These are phyloP conservation scores for Drosophila infuscata DNA, from an alignment of 2,888 invertebrate genomes.

Conservation along the genomic window DNA sequence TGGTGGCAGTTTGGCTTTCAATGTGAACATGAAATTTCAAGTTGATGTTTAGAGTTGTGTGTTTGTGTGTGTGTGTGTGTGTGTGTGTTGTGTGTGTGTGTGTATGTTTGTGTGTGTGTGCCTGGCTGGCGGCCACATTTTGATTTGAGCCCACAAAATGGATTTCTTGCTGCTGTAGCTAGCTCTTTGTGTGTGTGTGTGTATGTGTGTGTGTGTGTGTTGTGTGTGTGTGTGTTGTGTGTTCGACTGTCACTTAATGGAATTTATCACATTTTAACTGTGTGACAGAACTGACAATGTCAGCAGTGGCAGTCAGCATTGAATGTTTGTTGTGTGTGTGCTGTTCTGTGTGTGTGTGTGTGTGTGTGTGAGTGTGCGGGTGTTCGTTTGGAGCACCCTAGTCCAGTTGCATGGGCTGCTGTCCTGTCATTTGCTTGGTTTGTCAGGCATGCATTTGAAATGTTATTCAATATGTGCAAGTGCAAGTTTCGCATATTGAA, in stretches of 20 bases:
- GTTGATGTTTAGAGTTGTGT: conserved; percentile 67
- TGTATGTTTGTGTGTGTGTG: conserved; percentile 9
- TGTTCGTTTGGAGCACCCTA: conserved; percentile 25
- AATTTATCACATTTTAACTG: conserved; percentile 79
- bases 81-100: conserved; percentile 7
- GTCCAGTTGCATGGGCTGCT: conserved; percentile 40
- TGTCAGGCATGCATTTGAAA: conserved; percentile 71
- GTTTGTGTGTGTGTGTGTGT: conserved; percentile 5
- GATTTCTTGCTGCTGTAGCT: conserved; percentile 64
- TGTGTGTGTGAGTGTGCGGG: neutral
- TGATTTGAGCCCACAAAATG: conserved; percentile 75
- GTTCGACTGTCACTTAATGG: conserved; percentile 74
- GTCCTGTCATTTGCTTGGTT: conserved; percentile 59
- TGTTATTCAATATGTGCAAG: conserved; percentile 67
- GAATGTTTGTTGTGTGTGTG: conserved; percentile 14
- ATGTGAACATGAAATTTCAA: conserved; percentile 75
- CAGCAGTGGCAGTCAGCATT: conserved; percentile 51
- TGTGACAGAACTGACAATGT: conserved; percentile 68
- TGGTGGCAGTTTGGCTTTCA: conserved; percentile 78
- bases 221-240: conserved; percentile 34
- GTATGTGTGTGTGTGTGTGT: conserved; percentile 35
- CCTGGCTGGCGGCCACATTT: conserved; percentile 43
- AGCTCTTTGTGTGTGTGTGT: conserved; percentile 27
- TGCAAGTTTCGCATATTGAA: conserved; percentile 62
- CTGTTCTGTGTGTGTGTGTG: neutral